phyloP scores from a whole-genome alignment of 2,888 invertebrate genomes.

The Protonemura montana region DNA sequence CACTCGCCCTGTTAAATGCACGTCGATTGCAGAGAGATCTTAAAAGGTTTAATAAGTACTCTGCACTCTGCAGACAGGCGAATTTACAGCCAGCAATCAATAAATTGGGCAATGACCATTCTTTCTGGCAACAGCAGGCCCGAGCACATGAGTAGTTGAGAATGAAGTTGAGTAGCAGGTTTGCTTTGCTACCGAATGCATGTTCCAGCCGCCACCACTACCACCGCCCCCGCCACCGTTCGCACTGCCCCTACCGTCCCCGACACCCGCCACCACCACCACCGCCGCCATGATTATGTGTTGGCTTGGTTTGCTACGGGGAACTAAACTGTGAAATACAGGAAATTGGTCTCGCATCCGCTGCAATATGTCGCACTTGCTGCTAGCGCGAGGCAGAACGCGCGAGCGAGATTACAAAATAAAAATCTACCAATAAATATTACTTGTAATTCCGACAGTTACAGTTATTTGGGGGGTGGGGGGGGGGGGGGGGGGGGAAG shows the following conservation, averaged over 20 bases:
- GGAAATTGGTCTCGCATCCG: slow-evolving; percentile 21
- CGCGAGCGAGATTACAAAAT: neutral
- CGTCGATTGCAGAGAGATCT: neutral
- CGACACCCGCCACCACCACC: neutral
- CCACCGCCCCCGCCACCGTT: neutral
- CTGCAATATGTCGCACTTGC: neutral
- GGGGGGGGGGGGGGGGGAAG: too few species aligned
- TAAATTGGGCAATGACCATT: neutral
- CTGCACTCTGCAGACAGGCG: too few species aligned
- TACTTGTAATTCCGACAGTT: neutral
- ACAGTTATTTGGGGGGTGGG: too few species aligned
- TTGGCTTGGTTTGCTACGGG: neutral
- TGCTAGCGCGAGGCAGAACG: neutral
- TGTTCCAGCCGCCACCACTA: neutral
- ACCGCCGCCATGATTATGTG: neutral
- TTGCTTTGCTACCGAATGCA: neutral
- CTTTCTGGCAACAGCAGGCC: neutral
- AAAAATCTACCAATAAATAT: neutral
- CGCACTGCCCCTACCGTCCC: neutral
- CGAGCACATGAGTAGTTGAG: too few species aligned
- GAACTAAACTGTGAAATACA: slow-evolving; percentile 12
- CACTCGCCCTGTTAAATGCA: too few species aligned
- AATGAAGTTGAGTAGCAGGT: neutral
- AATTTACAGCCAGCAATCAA: neutral
- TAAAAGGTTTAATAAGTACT: neutral